Evolutionary conservation across 2,113 vertebrate genomes (phyloP).

Genomic region (Lichenostomus cassidix): DNA sequence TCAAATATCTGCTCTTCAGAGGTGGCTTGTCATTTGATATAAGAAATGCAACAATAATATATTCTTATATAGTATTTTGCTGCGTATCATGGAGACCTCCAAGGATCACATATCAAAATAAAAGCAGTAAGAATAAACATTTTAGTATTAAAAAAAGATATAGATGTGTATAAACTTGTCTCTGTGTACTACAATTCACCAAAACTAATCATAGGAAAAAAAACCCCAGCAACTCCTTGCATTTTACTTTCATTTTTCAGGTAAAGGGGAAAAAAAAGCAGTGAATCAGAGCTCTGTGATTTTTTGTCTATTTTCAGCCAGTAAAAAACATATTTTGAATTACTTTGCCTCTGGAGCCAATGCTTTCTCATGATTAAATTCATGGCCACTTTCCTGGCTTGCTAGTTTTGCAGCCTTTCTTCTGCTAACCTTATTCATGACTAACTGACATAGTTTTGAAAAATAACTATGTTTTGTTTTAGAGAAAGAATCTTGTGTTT

Average conservation of each 20-base stretch:
- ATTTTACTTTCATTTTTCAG: slow-evolving; percentile 12
- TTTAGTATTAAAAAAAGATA: not conserved
- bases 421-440: not conserved
- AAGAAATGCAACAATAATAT: not conserved
- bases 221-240: not conserved
- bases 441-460: not conserved
- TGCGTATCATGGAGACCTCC: not conserved
- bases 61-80: not conserved
- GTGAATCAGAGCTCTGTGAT: not conserved
- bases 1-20: not conserved
- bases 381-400: not conserved
- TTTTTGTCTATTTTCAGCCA: not conserved
- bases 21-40: not conserved
- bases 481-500: not conserved
- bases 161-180: not conserved
- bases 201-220: not conserved
- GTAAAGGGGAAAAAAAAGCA: not conserved
- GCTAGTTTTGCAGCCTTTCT: not conserved
- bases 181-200: not conserved
- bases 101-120: slow-evolving; percentile 18
- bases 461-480: not conserved
- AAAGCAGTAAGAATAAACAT: slow-evolving; percentile 15
- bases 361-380: not conserved
- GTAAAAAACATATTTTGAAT: not conserved
- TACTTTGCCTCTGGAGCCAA: not conserved